phyloP scores from a whole-genome alignment of 2,888 invertebrate genomes.

The Aleiodes testaceus region DNA sequence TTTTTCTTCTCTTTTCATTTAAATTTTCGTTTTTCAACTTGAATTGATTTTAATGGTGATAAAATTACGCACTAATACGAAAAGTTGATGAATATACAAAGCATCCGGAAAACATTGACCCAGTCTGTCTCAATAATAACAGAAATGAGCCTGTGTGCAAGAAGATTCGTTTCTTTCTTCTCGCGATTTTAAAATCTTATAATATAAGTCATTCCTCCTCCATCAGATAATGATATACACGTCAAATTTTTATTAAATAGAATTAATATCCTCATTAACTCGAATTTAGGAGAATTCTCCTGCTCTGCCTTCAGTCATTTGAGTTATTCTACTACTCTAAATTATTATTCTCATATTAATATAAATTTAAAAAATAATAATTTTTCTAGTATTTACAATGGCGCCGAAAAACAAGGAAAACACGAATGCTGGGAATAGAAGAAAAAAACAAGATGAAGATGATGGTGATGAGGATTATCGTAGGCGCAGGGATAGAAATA shows the following conservation, averaged over 20 bases:
- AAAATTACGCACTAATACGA: background rate
- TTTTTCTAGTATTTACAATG: conserved; percentile 60
- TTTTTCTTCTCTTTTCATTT: too few relatives aligned
- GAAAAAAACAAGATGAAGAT: conserved; percentile 74
- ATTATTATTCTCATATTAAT: background rate
- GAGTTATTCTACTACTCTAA: too few relatives aligned
- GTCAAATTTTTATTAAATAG: too few relatives aligned
- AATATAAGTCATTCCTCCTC: too few relatives aligned
- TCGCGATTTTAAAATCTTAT: too few relatives aligned
- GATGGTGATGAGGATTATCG: conserved; percentile 84
- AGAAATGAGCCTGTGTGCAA: too few relatives aligned
- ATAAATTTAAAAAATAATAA: background rate
- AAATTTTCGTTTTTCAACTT: background rate
- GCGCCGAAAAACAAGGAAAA: conserved; percentile 70
- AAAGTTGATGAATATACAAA: background rate
- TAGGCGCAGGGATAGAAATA: conserved; percentile 84
- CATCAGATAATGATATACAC: too few relatives aligned
- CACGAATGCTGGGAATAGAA: conserved; percentile 55
- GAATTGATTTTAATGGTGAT: background rate
- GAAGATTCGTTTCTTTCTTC: background rate
- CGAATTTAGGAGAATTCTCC: too few relatives aligned
- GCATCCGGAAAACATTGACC: conserved; percentile 12
- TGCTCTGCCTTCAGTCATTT: too few relatives aligned
- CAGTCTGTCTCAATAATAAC: background rate
- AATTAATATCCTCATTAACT: too few relatives aligned